Percentiles rank a stretch among this genome's conserved stretches.
phyloP scores from a whole-genome alignment of 2,113 vertebrate species.

The Dasyprocta punctata region DNA sequence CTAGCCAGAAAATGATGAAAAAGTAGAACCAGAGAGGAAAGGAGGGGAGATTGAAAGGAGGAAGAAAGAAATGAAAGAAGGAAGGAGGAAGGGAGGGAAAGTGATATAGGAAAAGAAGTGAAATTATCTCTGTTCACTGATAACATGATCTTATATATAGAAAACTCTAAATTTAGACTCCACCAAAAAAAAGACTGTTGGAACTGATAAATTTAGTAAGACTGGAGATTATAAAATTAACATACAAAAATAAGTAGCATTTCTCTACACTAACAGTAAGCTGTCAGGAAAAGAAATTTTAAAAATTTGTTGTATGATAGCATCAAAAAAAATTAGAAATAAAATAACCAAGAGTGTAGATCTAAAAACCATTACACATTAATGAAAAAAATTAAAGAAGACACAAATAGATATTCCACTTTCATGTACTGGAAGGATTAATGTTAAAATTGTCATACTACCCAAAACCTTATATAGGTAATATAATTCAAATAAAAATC shows the following conservation, averaged over 20 bases:
- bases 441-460: neutral
- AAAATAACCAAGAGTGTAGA: neutral
- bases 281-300: neutral
- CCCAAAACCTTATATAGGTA: neutral
- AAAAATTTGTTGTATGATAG: neutral
- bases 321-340: neutral
- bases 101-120: neutral
- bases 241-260: neutral
- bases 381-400: neutral
- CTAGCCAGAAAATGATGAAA: neutral
- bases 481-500: neutral
- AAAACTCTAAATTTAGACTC: neutral
- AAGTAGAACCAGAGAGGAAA: neutral
- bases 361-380: neutral
- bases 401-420: neutral
- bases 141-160: neutral
- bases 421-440: neutral
- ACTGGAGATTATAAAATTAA: neutral
- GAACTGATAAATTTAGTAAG: neutral
- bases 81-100: neutral
- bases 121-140: neutral
- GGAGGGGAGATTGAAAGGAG: neutral
- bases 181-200: neutral
- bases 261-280: neutral
- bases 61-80: neutral